These are phyloP conservation scores for Venusia cambrica DNA, from an alignment of 2,888 invertebrate species.

Conservation along the genomic window DNA sequence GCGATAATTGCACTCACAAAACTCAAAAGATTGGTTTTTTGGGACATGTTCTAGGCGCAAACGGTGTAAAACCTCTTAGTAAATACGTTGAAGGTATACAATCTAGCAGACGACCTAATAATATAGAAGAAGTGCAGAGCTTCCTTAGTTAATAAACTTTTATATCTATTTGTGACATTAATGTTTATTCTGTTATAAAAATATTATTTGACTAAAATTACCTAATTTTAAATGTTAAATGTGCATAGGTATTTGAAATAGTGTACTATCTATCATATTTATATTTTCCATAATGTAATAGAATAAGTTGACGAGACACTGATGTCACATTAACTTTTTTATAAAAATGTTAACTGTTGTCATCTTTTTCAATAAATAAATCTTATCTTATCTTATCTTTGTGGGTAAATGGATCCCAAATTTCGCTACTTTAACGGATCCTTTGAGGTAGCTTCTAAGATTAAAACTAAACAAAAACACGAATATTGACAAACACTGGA, in stretches of 20 bases:
- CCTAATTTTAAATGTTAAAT: too few relatives aligned
- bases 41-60: conserved; percentile 22
- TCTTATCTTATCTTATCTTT: conserved; percentile 5
- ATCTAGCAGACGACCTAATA: neutral
- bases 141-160: too few relatives aligned
- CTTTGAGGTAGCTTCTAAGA: conserved; percentile 17
- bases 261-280: too few relatives aligned
- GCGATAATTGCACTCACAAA: neutral
- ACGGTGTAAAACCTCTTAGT: conserved; percentile 26
- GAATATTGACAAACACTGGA: conserved; percentile 23
- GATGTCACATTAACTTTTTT: too few relatives aligned
- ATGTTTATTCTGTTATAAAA: too few relatives aligned
- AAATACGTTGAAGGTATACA: neutral
- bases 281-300: too few relatives aligned
- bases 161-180: too few relatives aligned
- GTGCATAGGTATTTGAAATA: too few relatives aligned
- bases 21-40: conserved; percentile 16
- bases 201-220: too few relatives aligned
- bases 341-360: too few relatives aligned
- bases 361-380: too few relatives aligned
- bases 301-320: too few relatives aligned
- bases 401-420: conserved; percentile 28
- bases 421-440: conserved; percentile 28
- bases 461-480: conserved; percentile 22
- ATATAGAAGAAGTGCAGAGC: conserved; percentile 29